Base-by-base conservation (phyloP, 30 jellyfish, hydroid and myxozoan genomes). In the Turritopsis dohrnii region DNA sequence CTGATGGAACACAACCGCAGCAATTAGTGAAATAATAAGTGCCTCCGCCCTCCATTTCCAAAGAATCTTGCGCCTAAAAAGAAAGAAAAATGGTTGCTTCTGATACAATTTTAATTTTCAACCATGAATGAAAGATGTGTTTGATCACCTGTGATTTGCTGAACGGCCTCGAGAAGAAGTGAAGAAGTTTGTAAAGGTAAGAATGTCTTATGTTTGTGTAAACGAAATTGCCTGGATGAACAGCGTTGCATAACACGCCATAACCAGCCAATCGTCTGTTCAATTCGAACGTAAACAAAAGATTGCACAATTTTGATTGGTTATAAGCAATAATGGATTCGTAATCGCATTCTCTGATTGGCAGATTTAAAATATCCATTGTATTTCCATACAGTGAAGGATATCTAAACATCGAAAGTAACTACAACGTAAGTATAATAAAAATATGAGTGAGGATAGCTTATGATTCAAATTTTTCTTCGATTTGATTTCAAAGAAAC, bases 291-390 rank as follows among this genome's bases (percentile, higher is more conserved):
- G 96, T 84, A 76, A 93, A 93, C 23, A 93, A 74, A n/a, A 93
- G 54, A 81, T 93, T 93, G 88, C 98, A 93, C 25, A 93, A 89
- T 72, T 93, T 93, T 53, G 98, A 93, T 71, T 93, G 98, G 88
- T 93, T 93, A 85, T 93, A 93, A 9, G 98, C 98, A 16, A 93
- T 75, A 27, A 88, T 88, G 21, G 96, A 53, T 93, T 93, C 80
- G 60, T 93, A 93, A n/a, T 80, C 83, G 18, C 75, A 87, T 52
- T 83, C 72, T 26, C 72, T 71, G 28, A 93, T 79, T 79, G 98
- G 98, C 25, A 93, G 60, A 54, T 82, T 87, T 29, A 86, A n/a
- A 29, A 93, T 30, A 20, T 85, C 88, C 31, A 88, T 18, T 16
- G 89, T 28, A 29, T 89, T 69, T 1, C 93, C 75, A 66, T 81